These are phyloP conservation scores for Lophochroa leadbeateri DNA, from an alignment of 2,113 vertebrate species.

Conservation along the genomic window DNA sequence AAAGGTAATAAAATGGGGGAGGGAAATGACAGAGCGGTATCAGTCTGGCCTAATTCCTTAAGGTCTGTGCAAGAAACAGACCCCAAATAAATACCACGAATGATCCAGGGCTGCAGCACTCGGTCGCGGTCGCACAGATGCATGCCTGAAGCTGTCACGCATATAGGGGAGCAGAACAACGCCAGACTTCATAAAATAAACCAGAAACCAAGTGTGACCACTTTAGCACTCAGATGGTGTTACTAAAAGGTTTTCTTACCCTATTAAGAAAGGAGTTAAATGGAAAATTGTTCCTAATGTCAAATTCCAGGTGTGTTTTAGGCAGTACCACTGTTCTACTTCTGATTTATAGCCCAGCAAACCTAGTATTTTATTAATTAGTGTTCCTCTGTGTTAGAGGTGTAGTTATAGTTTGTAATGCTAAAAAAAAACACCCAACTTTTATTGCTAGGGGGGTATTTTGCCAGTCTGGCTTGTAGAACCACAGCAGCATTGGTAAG, in stretches of 20 bases:
- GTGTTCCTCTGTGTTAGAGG: not conserved
- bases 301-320: not conserved
- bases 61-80: not conserved
- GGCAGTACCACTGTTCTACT: not conserved
- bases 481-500: not conserved
- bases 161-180: not conserved
- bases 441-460: not conserved
- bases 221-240: not conserved
- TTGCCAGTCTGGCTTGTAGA: not conserved
- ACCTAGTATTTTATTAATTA: not conserved
- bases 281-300: not conserved
- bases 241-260: not conserved
- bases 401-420: not conserved
- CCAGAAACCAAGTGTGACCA: not conserved
- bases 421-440: not conserved
- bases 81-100: not conserved
- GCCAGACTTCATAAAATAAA: not conserved
- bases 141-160: constrained; percentile 29
- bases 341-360: not conserved
- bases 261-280: not conserved
- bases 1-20: not conserved
- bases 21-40: rapidly evolving
- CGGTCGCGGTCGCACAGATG: not conserved
- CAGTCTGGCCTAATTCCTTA: not conserved
- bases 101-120: not conserved